A percentile compares a stretch with the other conserved stretches of the same genome.
phyloP scores from a whole-genome alignment of 1,140 invertebrate species.

The Oreohelix idahoensis region DNA sequence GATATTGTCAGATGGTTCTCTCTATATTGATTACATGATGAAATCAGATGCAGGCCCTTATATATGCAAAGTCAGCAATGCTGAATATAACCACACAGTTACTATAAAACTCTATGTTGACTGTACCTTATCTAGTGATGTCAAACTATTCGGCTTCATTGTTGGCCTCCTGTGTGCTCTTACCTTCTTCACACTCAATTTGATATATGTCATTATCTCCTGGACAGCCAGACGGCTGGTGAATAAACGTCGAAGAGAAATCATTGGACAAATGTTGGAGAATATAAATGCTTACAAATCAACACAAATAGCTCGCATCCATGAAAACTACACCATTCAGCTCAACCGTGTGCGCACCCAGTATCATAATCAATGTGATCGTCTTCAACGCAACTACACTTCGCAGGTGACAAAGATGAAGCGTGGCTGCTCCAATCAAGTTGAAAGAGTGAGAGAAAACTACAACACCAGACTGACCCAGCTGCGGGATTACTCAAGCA shows the following conservation, averaged over 20 bases:
- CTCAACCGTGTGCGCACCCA: conserved; percentile 76
- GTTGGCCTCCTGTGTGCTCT: conserved; percentile 85
- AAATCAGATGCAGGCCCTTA: conserved; percentile 90
- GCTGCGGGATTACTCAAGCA: conserved; percentile 70
- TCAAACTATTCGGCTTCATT: conserved; percentile 87
- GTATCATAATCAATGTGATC: conserved; percentile 83
- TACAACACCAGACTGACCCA: conserved; percentile 82
- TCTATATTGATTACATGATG: conserved; percentile 79
- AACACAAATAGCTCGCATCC: conserved; percentile 57
- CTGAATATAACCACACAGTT: conserved; percentile 80
- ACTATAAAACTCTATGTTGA: conserved; percentile 56
- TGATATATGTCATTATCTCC: conserved; percentile 56
- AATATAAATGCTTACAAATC: conserved; percentile 64
- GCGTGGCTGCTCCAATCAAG: conserved; percentile 92
- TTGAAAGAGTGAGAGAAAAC: conserved; percentile 93
- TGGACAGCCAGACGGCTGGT: conserved; percentile 55
- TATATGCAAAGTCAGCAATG: conserved; percentile 88
- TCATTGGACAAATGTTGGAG: conserved; percentile 64
- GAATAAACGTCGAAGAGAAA: conserved; percentile 59
- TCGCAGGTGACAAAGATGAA: conserved; percentile 90
- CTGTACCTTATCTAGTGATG: conserved; percentile 78
- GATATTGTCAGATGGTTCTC: conserved; percentile 80
- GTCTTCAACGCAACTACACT: conserved; percentile 90
- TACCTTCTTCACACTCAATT: conserved; percentile 79
- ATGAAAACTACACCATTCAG: conserved; percentile 78